Conservation (phyloP, 2,797 vertebrate species). For the Poeciliopsis turneri region DNA sequence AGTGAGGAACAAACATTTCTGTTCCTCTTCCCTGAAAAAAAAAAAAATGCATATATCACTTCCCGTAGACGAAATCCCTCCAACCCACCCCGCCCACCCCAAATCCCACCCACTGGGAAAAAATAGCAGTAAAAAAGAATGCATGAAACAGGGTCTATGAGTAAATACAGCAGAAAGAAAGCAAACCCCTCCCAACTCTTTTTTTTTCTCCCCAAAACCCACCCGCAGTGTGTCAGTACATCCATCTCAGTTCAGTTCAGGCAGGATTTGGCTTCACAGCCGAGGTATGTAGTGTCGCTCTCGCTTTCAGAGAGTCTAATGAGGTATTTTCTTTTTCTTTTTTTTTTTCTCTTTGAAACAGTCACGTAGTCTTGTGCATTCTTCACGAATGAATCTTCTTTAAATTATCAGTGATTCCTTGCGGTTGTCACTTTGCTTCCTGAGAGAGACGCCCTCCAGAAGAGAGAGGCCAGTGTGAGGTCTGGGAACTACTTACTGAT, state of each 20-base stretch:
- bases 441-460: slow-evolving; percentile 72
- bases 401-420: slow-evolving; percentile 63
- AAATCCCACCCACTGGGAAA: not conserved
- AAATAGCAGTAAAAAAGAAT: slow-evolving; percentile 34
- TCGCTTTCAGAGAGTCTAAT: slow-evolving; percentile 68
- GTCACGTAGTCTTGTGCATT: slow-evolving; percentile 67
- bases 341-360: slow-evolving; percentile 49
- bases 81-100: not conserved
- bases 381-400: slow-evolving; percentile 62
- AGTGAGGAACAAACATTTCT: slow-evolving; percentile 40
- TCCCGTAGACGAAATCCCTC: slow-evolving; percentile 47
- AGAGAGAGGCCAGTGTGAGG: slow-evolving; percentile 57
- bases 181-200: slow-evolving; percentile 46
- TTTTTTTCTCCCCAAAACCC: slow-evolving; percentile 47
- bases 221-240: slow-evolving; percentile 53
- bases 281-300: slow-evolving; percentile 78
- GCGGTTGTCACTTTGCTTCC: slow-evolving; percentile 72
- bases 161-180: slow-evolving; percentile 56
- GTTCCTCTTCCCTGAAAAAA: slow-evolving; percentile 57
- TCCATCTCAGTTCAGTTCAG: slow-evolving; percentile 50
- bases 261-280: slow-evolving; percentile 56
- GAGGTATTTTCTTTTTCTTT: slow-evolving; percentile 71
- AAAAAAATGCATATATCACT: slow-evolving; percentile 52
- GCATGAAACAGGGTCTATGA: slow-evolving; percentile 56
- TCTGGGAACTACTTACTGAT: slow-evolving; percentile 40